Evolutionary conservation across 2,888 invertebrate genomes (phyloP).

Genomic region (Orgyia antiqua): DNA sequence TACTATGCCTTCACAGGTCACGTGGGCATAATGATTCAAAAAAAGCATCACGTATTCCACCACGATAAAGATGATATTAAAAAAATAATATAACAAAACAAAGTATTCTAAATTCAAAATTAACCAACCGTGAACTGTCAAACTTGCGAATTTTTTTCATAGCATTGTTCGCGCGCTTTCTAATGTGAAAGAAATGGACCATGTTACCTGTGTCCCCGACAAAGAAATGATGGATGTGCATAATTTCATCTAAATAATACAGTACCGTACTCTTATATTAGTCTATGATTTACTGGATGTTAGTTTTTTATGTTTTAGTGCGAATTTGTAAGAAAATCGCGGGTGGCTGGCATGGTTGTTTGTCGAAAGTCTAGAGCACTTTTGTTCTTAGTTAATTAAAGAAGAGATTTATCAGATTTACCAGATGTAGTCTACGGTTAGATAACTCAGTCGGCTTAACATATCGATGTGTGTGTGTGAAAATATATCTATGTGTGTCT

Average conservation of each 20-base stretch:
- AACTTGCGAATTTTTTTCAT: slow-evolving; percentile 21
- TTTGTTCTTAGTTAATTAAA: no score
- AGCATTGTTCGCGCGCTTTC: slow-evolving; percentile 23
- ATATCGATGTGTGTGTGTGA: no score
- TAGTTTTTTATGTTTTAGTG: slow-evolving; percentile 6
- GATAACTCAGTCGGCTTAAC: no score
- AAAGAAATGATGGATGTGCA: slow-evolving; percentile 34
- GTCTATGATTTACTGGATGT: slow-evolving; percentile 27
- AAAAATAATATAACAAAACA: slow-evolving; percentile 3
- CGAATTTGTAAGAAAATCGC: no score
- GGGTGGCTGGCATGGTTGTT: background rate
- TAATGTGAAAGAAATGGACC: slow-evolving; percentile 19
- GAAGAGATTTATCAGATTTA: no score
- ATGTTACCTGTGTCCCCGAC: slow-evolving; percentile 30
- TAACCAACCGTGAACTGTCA: slow-evolving; percentile 18
- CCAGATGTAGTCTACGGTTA: no score
- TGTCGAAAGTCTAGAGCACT: no score
- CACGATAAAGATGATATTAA: background rate
- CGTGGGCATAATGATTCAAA: no score
- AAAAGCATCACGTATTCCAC: no score
- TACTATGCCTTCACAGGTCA: no score
- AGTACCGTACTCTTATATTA: slow-evolving; percentile 18
- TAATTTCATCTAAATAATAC: slow-evolving; percentile 23
- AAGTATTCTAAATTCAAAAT: slow-evolving; percentile 14
- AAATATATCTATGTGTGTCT: no score